These are phyloP conservation scores for Babyrousa celebensis DNA, from an alignment of 2,797 vertebrate genomes.

Conservation along the genomic window DNA sequence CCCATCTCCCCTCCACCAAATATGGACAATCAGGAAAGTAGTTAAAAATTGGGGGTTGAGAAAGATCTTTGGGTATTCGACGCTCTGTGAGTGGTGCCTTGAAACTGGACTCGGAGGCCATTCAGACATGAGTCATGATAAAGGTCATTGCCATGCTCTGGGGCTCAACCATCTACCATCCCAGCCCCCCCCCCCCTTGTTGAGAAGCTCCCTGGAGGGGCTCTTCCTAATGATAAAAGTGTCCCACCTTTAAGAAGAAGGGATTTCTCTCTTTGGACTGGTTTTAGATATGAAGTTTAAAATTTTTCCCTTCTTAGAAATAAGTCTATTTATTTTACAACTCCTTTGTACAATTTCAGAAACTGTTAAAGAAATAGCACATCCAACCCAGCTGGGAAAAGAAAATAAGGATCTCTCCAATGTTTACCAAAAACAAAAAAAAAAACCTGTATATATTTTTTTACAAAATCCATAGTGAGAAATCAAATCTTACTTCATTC, in stretches of 20 bases:
- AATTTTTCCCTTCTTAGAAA: background rate
- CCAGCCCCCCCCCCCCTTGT: background rate
- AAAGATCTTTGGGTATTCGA: background rate
- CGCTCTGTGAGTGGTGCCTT: background rate
- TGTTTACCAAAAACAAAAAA: background rate
- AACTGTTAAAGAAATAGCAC: constrained; percentile 34
- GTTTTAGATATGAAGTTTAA: constrained; percentile 10
- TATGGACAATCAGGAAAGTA: background rate
- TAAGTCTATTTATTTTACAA: background rate
- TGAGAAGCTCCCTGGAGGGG: background rate
- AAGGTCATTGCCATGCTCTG: constrained; percentile 69
- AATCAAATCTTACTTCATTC: constrained; percentile 37
- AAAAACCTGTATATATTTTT: background rate
- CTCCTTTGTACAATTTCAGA: constrained; percentile 44
- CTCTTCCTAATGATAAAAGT: background rate
- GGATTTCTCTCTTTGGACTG: background rate
- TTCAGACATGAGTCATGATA: constrained; percentile 63
- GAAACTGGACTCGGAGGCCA: background rate
- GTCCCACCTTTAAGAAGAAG: constrained; percentile 82
- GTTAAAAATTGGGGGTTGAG: background rate
- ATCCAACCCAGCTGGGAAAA: background rate
- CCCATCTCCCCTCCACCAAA: background rate
- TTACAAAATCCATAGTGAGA: background rate
- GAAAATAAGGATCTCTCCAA: background rate
- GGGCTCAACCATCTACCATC: background rate